Base-by-base conservation (phyloP, 2,888 invertebrate species). In the Laspeyria flexula region DNA sequence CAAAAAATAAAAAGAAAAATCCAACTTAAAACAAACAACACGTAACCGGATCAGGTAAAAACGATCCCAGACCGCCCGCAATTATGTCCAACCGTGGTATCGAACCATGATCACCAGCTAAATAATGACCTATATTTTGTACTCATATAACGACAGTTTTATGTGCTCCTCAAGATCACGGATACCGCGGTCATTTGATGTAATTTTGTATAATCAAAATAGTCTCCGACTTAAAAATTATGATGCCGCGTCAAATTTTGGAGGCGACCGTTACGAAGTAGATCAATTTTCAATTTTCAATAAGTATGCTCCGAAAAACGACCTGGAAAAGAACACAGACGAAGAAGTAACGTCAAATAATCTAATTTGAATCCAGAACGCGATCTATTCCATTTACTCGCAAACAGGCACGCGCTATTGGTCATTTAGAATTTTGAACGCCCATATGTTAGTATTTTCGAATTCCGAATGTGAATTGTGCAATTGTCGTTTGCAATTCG, bases 401-500 rank as follows among this genome's bases (percentile, higher is more conserved):
- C 48, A 43, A 68, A 67, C 70, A 68, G 68, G 77, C 81, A 83
- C 83, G 80, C 77, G 78, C 80, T 76, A 73, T 79, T 73, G 77
- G 78, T 68, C 69, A 75, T 80, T 77, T 79, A 72, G 72, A 79
- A 83, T 84, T 87, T 87, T 73, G 82, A 81, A 82, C 77, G 74
- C 80, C 79, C n/a, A n/a, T n/a, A n/a, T n/a, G 81, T 80, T 80
- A 75, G 71, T 74, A 72, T 81, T 82, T 87, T 85, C 76, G 76
- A 85, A 88, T 86, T 85, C 79, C 61, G 82, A 84, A 85, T 83
- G 83, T 79, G 77, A 80, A 81, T 79, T 83, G 79, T 81, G 82
- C 83, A 83, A 85, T 80, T 80, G 81, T 77, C 79, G 84, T 86
- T 88, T 84, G 82, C 83, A 79, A 84, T 84, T 84, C 81, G 88